Evolutionary conservation across 2,113 vertebrate species (phyloP).

Genomic region (Thinocorus orbignyianus): DNA sequence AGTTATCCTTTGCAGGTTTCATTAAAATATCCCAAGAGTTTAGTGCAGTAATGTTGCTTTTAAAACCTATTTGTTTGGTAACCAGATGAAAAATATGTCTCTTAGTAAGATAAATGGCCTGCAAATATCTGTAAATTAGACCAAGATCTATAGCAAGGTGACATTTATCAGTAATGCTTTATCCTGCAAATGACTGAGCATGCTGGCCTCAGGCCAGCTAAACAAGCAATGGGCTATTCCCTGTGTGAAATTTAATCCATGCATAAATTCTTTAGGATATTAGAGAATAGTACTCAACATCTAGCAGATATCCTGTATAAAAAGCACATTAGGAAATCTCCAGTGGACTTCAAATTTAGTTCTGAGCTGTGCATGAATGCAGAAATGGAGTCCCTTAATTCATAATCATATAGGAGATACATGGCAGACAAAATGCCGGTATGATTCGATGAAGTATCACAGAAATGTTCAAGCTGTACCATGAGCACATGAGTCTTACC

Average conservation of each 20-base stretch:
- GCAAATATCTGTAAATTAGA: background rate
- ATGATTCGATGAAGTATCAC: background rate
- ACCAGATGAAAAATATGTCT: background rate
- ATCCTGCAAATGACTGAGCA: background rate
- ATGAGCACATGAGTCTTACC: accelerated
- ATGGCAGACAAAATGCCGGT: background rate
- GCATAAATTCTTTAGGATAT: background rate
- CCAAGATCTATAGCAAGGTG: background rate
- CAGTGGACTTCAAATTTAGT: background rate
- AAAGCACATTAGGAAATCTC: background rate
- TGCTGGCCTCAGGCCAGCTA: background rate
- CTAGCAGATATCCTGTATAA: background rate
- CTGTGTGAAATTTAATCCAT: background rate
- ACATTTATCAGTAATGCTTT: background rate
- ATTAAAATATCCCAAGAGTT: background rate
- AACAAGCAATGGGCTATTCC: background rate
- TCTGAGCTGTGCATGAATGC: background rate
- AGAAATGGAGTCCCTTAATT: background rate
- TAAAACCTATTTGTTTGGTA: background rate
- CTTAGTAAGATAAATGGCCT: background rate
- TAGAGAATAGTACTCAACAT: background rate
- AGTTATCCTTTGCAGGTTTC: background rate
- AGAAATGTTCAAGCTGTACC: background rate
- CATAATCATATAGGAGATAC: background rate
- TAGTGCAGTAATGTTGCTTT: background rate